Evolutionary conservation across 30 jellyfish, hydroid and myxozoan genomes (phyloP), one percentile per base, ranked within the genome.

Genomic region (Chironex yamaguchii): DNA sequence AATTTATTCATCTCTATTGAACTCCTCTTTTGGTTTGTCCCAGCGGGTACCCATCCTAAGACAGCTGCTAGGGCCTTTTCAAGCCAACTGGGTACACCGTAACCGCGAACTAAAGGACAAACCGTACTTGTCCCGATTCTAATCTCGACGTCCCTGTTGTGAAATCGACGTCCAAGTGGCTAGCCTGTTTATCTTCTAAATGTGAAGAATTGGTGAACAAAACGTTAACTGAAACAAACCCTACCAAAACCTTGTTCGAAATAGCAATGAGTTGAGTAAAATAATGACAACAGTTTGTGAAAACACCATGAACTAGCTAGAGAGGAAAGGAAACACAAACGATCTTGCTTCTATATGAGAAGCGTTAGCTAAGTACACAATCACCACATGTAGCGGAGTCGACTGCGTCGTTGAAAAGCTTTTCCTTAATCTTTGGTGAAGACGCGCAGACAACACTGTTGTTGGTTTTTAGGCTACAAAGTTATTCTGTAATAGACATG

Each of bases 21-120:
- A 42, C 58, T 42, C 58, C 58, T 42, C 58, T 42, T 42, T 42
- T 42, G 58, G 58, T 42, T 42, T 42, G 58, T 42, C 58, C 58
- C 58, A 42, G 58, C 58, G 58, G 58, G 58, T 17, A 6, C 58
- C 58, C 17, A 42, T 42, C 58, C 58, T 42, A 42, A 42, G 58
- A 42, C 58, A 42, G 58, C 58, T 42, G 58, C 13, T 42, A 42
- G 58, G 58, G 58, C 58, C 58, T 42, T 42, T 42, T 42, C 58
- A 42, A 42, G 58, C 58, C 58, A 42, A 42, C 58, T 42, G 58
- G 58, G 58, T 42, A 42, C 58, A 6, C 58, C 58, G 17, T 42
- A 42, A 42, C 58, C 58, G 58, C 58, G 58, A 42, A 42, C 13
- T 42, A 42, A 42, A 42, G 58, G 58, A 42, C 58, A 42, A 9